Conservation (phyloP, 2,888 invertebrate genomes). For the Invenusta paracnida region DNA sequence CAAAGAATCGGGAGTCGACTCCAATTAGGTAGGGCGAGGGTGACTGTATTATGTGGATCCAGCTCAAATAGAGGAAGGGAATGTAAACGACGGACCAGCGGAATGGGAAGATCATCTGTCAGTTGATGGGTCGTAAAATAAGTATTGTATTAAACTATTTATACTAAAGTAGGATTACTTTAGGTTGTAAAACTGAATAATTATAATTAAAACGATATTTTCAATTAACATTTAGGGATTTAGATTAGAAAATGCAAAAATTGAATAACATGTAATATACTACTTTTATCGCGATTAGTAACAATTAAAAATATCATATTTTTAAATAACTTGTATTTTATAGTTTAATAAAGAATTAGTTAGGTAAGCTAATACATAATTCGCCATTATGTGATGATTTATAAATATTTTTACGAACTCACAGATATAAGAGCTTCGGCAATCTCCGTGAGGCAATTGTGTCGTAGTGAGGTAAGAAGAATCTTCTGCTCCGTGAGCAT, state of each 20-base stretch:
- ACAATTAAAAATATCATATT: too few relatives aligned
- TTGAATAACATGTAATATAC: too few relatives aligned
- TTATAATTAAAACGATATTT: too few relatives aligned
- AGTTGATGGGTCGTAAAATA: too few relatives aligned
- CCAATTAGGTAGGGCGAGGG: conserved; percentile 42
- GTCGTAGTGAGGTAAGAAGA: conserved; percentile 35
- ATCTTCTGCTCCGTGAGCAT: conserved; percentile 42
- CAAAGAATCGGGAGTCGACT: conserved; percentile 41
- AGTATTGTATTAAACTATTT: too few relatives aligned
- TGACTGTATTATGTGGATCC: conserved; percentile 40
- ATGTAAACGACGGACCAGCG: conserved; percentile 38
- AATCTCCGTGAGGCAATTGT: not conserved
- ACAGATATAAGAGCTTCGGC: conserved; percentile 32
- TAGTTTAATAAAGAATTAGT: too few relatives aligned
- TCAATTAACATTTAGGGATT: too few relatives aligned
- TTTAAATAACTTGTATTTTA: too few relatives aligned
- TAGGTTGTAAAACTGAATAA: too few relatives aligned
- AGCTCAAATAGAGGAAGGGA: conserved; percentile 37
- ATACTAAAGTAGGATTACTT: too few relatives aligned
- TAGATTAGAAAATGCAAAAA: too few relatives aligned
- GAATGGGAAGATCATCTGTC: conserved; percentile 42
- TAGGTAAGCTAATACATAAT: not conserved
- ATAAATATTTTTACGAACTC: not conserved
- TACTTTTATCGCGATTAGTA: too few relatives aligned
- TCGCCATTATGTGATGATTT: not conserved